phyloP scores from a whole-genome alignment of 2,888 invertebrate species.

The Phrixothrix hirtus region DNA sequence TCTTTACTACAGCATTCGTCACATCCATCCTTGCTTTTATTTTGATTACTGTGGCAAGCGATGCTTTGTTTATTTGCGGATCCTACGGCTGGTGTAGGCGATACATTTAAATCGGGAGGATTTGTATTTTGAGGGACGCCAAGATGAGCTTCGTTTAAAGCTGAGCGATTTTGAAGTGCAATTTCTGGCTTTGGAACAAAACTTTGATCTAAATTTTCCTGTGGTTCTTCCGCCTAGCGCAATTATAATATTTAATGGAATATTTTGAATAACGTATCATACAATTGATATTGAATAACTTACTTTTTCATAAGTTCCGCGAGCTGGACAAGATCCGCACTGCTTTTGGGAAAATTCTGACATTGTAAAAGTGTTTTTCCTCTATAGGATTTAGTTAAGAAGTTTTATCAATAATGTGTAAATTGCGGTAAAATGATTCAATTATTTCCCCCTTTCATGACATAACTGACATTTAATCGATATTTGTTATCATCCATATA shows the following conservation, averaged over 20 bases:
- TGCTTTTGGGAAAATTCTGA: conserved; percentile 45
- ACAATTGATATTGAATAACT: not conserved
- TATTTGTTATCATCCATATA: too few relatives aligned
- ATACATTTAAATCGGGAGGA: conserved; percentile 40
- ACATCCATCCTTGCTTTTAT: not conserved
- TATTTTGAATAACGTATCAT: not conserved
- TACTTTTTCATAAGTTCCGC: conserved; percentile 40
- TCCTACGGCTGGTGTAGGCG: conserved; percentile 25
- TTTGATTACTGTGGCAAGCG: not conserved
- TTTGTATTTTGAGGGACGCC: conserved; percentile 38
- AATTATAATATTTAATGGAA: too few relatives aligned
- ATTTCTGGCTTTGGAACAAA: conserved; percentile 43
- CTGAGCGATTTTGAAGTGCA: conserved; percentile 29
- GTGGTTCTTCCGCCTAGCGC: conserved; percentile 33
- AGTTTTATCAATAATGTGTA: too few relatives aligned
- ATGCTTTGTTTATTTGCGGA: not conserved
- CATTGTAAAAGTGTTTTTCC: too few relatives aligned
- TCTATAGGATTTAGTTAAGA: too few relatives aligned
- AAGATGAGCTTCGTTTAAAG: conserved; percentile 37
- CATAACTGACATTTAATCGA: too few relatives aligned
- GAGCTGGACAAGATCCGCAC: conserved; percentile 45
- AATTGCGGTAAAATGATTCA: too few relatives aligned
- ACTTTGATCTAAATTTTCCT: conserved; percentile 39
- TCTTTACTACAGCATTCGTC: conserved; percentile 3
- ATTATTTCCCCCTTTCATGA: too few relatives aligned